Percentiles rank a stretch among this genome's conserved stretches.
Conservation (phyloP, 2,888 invertebrate species). For the Nomada fabriciana region DNA sequence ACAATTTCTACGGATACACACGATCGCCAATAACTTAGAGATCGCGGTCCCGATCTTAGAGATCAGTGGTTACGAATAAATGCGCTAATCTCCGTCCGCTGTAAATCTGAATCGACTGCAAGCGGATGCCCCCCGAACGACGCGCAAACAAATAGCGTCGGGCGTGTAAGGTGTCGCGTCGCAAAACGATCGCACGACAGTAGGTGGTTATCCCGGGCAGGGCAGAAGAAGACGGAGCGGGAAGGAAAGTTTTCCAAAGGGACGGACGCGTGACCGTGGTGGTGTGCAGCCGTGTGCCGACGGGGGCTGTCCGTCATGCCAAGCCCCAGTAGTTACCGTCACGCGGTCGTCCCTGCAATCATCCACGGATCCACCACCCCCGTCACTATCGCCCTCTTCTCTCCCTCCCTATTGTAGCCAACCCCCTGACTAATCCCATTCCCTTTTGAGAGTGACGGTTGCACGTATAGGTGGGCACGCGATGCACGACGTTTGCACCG, state of each 20-base stretch:
- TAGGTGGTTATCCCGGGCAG: constrained; percentile 45
- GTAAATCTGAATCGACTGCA: constrained; percentile 42
- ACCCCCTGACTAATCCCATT: constrained; percentile 81
- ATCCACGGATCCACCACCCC: constrained; percentile 75
- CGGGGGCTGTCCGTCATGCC: constrained; percentile 73
- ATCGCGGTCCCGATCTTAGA: constrained; percentile 2
- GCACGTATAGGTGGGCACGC: constrained; percentile 81
- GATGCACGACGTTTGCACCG: constrained; percentile 75
- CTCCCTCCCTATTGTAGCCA: constrained; percentile 70
- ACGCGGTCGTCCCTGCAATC: constrained; percentile 80
- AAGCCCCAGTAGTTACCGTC: constrained; percentile 83
- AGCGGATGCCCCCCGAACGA: constrained; percentile 38
- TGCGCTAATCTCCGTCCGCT: constrained; percentile 23
- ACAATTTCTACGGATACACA: no score
- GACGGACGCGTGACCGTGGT: constrained; percentile 77
- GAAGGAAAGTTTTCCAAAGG: constrained; percentile 67
- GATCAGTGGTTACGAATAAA: constrained; percentile 18
- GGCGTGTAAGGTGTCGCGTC: constrained; percentile 68
- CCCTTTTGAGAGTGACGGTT: constrained; percentile 79
- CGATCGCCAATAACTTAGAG: not conserved
- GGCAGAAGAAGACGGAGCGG: constrained; percentile 39
- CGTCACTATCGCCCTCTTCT: constrained; percentile 50
- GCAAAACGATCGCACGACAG: constrained; percentile 62
- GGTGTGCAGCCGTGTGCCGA: constrained; percentile 64
- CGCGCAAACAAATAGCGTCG: constrained; percentile 55